Percentiles rank a stretch among this genome's conserved stretches.
phyloP scores from a whole-genome alignment of 1,140 invertebrate species.

The Acyrthosiphon pisum region DNA sequence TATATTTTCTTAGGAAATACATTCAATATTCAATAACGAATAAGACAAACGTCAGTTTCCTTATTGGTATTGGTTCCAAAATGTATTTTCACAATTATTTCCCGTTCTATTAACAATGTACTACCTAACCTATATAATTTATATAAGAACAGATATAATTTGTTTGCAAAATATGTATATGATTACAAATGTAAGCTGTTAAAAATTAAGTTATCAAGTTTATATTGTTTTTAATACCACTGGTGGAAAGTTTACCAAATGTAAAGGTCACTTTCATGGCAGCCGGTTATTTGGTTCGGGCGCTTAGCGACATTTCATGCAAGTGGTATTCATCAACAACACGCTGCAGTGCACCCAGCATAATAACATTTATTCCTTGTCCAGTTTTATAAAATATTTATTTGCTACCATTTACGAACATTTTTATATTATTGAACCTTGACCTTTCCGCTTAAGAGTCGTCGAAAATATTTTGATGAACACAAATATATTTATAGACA shows the following conservation, averaged over 20 bases:
- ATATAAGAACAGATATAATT: not conserved
- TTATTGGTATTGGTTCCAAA: not conserved
- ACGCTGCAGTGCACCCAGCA: not conserved
- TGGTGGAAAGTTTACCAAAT: not conserved
- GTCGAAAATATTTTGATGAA: not conserved
- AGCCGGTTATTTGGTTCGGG: not conserved
- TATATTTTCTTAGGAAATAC: not conserved
- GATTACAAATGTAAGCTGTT: not conserved
- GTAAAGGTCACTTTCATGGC: conserved; percentile 21
- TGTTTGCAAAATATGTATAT: not conserved
- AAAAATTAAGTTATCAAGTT: conserved; percentile 15
- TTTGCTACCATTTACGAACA: not conserved
- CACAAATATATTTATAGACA: not conserved
- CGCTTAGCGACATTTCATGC: conserved; percentile 10
- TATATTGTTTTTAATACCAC: not conserved
- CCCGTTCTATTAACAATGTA: not conserved
- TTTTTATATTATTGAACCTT: not conserved
- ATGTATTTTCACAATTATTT: not conserved
- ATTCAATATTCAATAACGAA: not conserved
- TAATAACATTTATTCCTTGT: conserved; percentile 22
- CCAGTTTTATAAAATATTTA: not conserved
- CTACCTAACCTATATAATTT: too few species aligned
- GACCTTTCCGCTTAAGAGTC: not conserved
- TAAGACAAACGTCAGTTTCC: not conserved
- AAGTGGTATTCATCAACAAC: not conserved